A percentile compares a stretch with the other conserved stretches of the same genome.
Evolutionary conservation across 2,888 invertebrate genomes (phyloP).

Genomic region (Drosophila greeni): DNA sequence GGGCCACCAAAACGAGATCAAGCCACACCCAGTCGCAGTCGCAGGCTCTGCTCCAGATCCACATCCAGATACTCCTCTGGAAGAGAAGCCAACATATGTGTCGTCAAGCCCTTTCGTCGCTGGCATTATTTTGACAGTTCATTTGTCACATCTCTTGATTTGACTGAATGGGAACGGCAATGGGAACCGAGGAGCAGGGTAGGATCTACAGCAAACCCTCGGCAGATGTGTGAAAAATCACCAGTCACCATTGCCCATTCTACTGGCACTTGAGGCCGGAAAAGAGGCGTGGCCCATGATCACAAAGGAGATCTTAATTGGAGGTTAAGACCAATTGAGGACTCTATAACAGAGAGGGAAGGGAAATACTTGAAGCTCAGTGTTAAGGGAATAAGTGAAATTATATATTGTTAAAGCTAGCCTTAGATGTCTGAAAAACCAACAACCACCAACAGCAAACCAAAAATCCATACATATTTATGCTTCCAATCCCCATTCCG

Average conservation of each 20-base stretch:
- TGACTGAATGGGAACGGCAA: constrained; percentile 48
- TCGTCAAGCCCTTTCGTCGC: constrained; percentile 59
- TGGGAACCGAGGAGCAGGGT: constrained; percentile 13
- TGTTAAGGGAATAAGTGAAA: not conserved
- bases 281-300: constrained; percentile 32
- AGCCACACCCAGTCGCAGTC: constrained; percentile 53
- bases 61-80: constrained; percentile 20
- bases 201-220: constrained; percentile 17
- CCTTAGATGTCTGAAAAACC: not conserved
- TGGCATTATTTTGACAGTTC: constrained; percentile 71
- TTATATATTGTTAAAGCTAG: not conserved
- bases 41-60: constrained; percentile 1
- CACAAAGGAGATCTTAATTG: constrained; percentile 40
- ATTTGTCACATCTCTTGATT: constrained; percentile 69
- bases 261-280: constrained; percentile 17
- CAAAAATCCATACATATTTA: constrained; percentile 10
- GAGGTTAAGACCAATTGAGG: constrained; percentile 10
- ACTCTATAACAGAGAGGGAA: not conserved
- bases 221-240: constrained; percentile 33
- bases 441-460: not conserved
- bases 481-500: not conserved
- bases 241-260: constrained; percentile 28
- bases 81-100: constrained; percentile 50
- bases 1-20: constrained; percentile 32
- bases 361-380: not conserved